Percentiles rank a stretch among this genome's conserved stretches.
Conservation (phyloP, 2,113 vertebrate species). For the Sakesphorus luctuosus region DNA sequence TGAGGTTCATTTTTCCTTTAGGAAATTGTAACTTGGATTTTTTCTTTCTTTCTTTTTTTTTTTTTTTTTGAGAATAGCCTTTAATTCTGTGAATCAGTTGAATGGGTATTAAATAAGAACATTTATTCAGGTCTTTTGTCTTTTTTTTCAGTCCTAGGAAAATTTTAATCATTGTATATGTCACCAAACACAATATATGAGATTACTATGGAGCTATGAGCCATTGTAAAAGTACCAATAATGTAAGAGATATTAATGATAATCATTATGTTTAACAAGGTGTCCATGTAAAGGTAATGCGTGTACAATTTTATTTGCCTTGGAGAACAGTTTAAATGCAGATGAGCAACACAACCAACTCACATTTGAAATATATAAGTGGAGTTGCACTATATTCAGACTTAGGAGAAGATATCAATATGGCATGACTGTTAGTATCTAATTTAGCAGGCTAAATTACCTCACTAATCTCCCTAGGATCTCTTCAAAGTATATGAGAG, state of each 20-base stretch:
- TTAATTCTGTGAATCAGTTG: neutral
- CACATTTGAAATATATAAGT: neutral
- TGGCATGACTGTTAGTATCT: neutral
- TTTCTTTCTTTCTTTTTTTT: neutral
- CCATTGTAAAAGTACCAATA: neutral
- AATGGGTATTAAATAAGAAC: neutral
- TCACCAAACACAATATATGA: neutral
- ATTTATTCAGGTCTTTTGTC: neutral
- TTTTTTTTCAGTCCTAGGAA: neutral
- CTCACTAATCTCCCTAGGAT: slow-evolving; percentile 30
- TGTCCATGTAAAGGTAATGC: neutral
- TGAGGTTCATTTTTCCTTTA: neutral
- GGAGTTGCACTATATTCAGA: neutral
- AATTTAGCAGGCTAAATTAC: slow-evolving; percentile 43
- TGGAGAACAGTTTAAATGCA: slow-evolving; percentile 37
- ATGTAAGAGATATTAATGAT: neutral
- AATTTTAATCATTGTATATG: neutral
- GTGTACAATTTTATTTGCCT: slow-evolving; percentile 2
- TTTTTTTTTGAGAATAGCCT: neutral
- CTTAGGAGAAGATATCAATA: neutral
- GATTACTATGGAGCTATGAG: neutral
- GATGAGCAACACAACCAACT: slow-evolving; percentile 4
- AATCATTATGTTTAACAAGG: slow-evolving; percentile 10
- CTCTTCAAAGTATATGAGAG: slow-evolving; percentile 3
- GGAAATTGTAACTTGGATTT: neutral